Conservation (phyloP, 2,113 vertebrate genomes). For the Ondatra zibethicus region DNA sequence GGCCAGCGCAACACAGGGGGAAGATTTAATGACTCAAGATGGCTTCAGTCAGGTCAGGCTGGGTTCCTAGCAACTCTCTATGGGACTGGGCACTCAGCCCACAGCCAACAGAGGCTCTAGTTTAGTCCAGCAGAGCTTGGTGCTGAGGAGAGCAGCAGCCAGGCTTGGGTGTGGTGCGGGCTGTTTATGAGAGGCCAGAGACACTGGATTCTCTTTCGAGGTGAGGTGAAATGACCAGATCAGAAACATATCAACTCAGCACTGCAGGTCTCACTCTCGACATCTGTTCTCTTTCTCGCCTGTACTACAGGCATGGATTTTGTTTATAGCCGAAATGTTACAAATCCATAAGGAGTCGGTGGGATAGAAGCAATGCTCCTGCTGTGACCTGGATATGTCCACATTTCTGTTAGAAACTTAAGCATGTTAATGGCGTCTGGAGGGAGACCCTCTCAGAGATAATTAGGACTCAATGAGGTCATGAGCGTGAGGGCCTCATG, state of each 20-base stretch:
- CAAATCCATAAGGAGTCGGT: neutral
- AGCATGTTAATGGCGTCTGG: neutral
- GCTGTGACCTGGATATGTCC: neutral
- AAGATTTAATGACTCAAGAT: neutral
- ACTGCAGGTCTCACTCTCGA: neutral
- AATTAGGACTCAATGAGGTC: neutral
- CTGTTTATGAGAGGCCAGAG: neutral
- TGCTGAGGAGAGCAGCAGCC: fast-evolving
- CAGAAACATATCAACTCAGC: neutral
- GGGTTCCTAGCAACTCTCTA: neutral
- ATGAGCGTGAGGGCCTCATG: neutral
- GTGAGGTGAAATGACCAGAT: neutral
- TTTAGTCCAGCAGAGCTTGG: neutral
- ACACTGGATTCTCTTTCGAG: neutral
- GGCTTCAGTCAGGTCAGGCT: neutral
- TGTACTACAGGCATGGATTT: neutral
- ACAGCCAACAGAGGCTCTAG: fast-evolving
- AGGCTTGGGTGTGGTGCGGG: neutral
- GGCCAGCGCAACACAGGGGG: neutral
- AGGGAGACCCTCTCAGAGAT: neutral
- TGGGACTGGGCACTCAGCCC: neutral
- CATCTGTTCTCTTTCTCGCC: neutral
- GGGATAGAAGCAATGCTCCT: neutral
- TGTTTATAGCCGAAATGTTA: neutral
- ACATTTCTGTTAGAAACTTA: neutral